Evolutionary conservation across 2,888 invertebrate genomes (phyloP).

Genomic region (Sesia bembeciformis): DNA sequence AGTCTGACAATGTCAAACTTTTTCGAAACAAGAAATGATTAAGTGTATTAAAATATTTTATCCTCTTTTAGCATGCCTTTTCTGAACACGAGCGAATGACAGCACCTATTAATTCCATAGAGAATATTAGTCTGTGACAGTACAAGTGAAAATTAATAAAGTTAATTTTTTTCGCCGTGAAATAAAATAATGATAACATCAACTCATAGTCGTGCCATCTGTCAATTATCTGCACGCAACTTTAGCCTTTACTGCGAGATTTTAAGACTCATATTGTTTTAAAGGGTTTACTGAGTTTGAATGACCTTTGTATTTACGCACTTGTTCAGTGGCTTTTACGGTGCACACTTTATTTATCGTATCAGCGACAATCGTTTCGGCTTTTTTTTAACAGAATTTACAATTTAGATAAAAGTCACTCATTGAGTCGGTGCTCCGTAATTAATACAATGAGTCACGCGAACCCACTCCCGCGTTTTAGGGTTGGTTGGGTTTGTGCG

Average conservation of each 20-base stretch:
- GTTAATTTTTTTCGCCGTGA: neutral
- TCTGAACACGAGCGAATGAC: no score
- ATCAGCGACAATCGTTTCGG: conserved; percentile 19
- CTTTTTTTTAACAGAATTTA: conserved; percentile 14
- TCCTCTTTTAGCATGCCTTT: no score
- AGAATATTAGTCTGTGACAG: neutral
- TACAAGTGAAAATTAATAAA: neutral
- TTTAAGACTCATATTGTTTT: no score
- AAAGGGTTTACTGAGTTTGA: neutral
- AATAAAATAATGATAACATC: neutral
- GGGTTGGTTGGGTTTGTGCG: neutral
- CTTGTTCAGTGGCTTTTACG: conserved; percentile 8
- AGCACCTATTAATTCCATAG: no score
- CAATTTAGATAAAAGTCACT: conserved; percentile 20
- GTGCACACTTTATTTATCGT: conserved; percentile 10
- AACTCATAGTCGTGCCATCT: neutral
- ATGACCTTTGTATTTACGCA: neutral
- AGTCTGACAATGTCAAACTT: no score
- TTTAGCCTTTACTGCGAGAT: no score
- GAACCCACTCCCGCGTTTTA: conserved; percentile 13
- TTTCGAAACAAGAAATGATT: no score
- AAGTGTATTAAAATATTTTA: no score
- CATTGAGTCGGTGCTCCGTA: conserved; percentile 26
- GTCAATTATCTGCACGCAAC: neutral
- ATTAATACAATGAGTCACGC: conserved; percentile 52